Evolutionary conservation across 53 echinoderm and acorn worm species (phyloP).

Genomic region (Crossaster papposus): DNA sequence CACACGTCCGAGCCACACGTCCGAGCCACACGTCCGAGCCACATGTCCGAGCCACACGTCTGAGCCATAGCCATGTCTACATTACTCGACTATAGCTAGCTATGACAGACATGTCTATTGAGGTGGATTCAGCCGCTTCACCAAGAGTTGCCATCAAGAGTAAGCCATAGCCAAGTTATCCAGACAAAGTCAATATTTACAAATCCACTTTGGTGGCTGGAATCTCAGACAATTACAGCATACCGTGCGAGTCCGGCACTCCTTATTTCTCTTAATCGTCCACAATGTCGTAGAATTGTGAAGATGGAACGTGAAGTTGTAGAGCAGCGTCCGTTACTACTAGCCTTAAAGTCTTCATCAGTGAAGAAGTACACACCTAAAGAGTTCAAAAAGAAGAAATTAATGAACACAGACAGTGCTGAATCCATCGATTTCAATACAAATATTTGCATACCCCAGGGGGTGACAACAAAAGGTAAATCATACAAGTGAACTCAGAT

Average conservation of each 20-base stretch:
- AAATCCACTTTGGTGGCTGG: background rate
- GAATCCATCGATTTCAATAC: no score
- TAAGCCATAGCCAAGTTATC: background rate
- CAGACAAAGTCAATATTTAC: background rate
- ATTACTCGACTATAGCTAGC: no score
- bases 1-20: no score
- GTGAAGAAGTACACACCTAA: constrained; percentile 85
- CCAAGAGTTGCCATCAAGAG: background rate
- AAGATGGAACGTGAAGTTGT: constrained; percentile 70
- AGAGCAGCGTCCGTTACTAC: constrained; percentile 68
- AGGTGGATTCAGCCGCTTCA: no score
- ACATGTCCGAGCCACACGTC: no score
- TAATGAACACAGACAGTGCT: no score
- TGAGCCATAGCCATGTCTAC: no score
- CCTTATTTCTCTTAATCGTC: constrained; percentile 79
- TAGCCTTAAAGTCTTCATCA: constrained; percentile 81
- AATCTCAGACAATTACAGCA: constrained; percentile 37
- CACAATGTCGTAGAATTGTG: constrained; percentile 91
- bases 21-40: no score
- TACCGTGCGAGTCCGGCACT: constrained; percentile 79
- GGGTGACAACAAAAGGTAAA: background rate
- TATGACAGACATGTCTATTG: no score
- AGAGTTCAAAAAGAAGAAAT: background rate
- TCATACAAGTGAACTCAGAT: background rate
- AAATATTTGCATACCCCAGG: no score